phyloP scores from a whole-genome alignment of 2,113 vertebrate genomes.

The Phycodurus eques region DNA sequence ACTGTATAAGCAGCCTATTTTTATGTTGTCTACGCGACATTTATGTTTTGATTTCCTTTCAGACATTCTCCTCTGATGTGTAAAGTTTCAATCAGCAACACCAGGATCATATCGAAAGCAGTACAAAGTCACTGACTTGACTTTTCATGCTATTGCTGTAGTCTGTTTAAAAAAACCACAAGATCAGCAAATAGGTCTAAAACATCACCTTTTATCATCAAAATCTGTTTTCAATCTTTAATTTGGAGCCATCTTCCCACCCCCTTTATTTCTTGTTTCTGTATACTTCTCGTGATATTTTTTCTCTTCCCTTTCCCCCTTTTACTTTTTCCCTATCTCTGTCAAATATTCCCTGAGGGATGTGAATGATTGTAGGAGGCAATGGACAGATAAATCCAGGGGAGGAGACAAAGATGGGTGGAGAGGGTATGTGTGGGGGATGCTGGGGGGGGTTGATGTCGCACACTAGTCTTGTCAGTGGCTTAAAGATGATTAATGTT shows the following conservation, averaged over 20 bases:
- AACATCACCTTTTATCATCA: neutral
- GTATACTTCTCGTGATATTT: neutral
- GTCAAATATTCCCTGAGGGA: constrained; percentile 68
- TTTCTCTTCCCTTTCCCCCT: constrained; percentile 24
- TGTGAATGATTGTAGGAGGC: constrained; percentile 82
- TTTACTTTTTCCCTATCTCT: constrained; percentile 52
- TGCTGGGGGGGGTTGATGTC: constrained; percentile 48
- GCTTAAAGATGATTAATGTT: constrained; percentile 99
- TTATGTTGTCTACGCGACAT: too few relatives aligned
- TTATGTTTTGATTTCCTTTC: too few relatives aligned
- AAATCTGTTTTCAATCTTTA: constrained; percentile 35
- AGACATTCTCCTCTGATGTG: neutral
- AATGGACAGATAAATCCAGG: constrained; percentile 83
- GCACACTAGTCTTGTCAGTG: constrained; percentile 84
- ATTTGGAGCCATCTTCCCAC: constrained; percentile 31
- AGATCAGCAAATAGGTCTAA: neutral
- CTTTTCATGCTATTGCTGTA: neutral
- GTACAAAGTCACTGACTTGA: neutral
- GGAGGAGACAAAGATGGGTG: constrained; percentile 29
- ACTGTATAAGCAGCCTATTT: neutral
- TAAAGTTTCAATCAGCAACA: neutral
- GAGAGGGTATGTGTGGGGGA: constrained; percentile 26
- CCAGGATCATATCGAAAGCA: neutral
- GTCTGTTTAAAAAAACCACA: neutral
- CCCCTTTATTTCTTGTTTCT: constrained; percentile 15